These are phyloP conservation scores for Synergus gifuensis DNA, from an alignment of 2,888 invertebrate genomes.

Conservation along the genomic window DNA sequence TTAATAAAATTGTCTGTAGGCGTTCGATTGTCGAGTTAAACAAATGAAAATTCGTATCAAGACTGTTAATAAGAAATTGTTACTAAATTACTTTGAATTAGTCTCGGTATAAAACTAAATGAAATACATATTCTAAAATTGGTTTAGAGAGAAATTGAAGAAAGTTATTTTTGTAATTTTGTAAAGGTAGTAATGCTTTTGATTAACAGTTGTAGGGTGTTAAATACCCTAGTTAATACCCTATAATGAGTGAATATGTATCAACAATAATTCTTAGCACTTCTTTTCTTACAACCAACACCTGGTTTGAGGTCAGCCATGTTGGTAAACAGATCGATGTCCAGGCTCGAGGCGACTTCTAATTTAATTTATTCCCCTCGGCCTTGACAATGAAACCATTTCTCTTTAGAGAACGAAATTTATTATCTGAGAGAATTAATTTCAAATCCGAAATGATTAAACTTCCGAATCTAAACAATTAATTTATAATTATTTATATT, in stretches of 20 bases:
- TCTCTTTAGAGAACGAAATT: not conserved
- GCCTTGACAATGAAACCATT: conserved; percentile 10
- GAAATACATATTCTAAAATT: not conserved
- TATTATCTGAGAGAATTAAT: not conserved
- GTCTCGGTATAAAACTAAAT: too few relatives aligned
- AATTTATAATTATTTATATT: too few relatives aligned
- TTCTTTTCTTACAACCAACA: not conserved
- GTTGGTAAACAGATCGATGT: conserved; percentile 35
- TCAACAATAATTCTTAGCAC: not conserved
- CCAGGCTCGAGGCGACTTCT: not conserved
- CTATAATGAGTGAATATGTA: too few relatives aligned
- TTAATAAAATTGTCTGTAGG: conserved; percentile 4
- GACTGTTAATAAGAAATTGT: not conserved
- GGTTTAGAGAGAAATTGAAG: not conserved
- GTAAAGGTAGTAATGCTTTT: not conserved
- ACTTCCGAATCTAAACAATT: too few relatives aligned
- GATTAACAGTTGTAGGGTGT: not conserved
- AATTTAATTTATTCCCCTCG: conserved; percentile 23
- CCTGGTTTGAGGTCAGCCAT: conserved; percentile 24
- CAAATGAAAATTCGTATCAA: conserved; percentile 33
- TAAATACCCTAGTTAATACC: not conserved
- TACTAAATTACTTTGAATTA: too few relatives aligned
- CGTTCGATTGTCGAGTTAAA: conserved; percentile 46
- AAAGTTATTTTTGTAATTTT: conserved; percentile 40
- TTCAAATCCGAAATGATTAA: not conserved